These are phyloP conservation scores for Lepilemur septentrionalis DNA, from an alignment of 2,797 vertebrate species.

Conservation along the genomic window DNA sequence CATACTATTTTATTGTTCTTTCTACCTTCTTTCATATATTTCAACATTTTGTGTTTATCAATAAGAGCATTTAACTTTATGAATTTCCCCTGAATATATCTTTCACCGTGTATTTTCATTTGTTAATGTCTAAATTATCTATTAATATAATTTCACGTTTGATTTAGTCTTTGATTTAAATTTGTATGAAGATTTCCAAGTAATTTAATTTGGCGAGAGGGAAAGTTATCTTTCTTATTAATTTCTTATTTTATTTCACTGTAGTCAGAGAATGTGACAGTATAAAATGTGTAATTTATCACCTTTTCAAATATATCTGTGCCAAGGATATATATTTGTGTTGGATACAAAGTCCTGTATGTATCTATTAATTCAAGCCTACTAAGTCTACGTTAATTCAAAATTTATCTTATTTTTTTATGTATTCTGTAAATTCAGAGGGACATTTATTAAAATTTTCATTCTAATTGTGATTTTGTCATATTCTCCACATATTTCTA, in stretches of 20 bases:
- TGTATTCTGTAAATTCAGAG: neutral
- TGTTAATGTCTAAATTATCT: neutral
- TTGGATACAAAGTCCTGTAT: neutral
- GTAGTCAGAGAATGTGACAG: neutral
- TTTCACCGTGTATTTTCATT: constrained; percentile 10
- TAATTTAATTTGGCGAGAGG: neutral
- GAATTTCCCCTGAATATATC: neutral
- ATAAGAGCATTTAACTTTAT: constrained; percentile 15
- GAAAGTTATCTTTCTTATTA: neutral
- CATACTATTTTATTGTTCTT: neutral
- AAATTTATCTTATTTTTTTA: neutral
- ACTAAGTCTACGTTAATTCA: neutral
- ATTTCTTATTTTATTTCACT: constrained; percentile 32
- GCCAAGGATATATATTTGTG: neutral
- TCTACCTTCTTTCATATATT: constrained; percentile 5
- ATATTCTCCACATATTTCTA: neutral
- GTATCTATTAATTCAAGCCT: neutral
- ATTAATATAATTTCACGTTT: neutral
- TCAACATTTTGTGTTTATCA: neutral
- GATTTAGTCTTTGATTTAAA: neutral
- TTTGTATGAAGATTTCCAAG: neutral
- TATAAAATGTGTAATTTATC: neutral
- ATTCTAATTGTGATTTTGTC: neutral
- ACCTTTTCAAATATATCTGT: constrained; percentile 9
- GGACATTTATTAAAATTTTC: neutral